Conservation (phyloP, 2,797 vertebrate species). For the Graptemys geographica region DNA sequence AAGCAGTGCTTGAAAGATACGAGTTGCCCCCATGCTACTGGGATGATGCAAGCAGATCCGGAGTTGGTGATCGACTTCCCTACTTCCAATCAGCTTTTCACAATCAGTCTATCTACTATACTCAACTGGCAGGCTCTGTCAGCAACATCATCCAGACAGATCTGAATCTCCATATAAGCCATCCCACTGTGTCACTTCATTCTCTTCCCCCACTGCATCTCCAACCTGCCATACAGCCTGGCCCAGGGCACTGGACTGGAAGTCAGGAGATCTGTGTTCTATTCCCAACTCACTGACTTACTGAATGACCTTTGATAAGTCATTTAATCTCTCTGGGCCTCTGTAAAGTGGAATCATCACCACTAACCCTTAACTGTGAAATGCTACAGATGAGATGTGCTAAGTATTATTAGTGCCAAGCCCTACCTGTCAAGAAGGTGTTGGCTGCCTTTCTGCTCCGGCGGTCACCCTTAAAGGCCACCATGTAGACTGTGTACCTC, state of each 20-base stretch:
- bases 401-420: not conserved
- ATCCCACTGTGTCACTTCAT: not conserved
- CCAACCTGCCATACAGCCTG: not conserved
- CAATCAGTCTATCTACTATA: not conserved
- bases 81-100: not conserved
- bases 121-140: not conserved
- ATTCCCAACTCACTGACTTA: not conserved
- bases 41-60: not conserved
- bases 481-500: constrained; percentile 83
- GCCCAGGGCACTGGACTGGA: not conserved
- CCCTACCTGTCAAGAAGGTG: constrained; percentile 87
- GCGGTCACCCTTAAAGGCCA: constrained; percentile 84
- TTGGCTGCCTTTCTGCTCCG: constrained; percentile 82
- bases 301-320: not conserved
- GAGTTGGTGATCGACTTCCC: fast-evolving
- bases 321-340: not conserved
- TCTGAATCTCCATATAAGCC: not conserved
- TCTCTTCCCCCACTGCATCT: not conserved
- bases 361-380: not conserved
- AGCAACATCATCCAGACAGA: not conserved
- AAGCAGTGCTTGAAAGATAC: not conserved
- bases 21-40: not conserved
- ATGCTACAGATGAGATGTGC: not conserved
- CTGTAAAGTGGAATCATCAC: not conserved
- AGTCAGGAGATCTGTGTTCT: not conserved